Evolutionary conservation across 2,888 invertebrate species (phyloP).

Genomic region (Rhagonycha fulva): DNA sequence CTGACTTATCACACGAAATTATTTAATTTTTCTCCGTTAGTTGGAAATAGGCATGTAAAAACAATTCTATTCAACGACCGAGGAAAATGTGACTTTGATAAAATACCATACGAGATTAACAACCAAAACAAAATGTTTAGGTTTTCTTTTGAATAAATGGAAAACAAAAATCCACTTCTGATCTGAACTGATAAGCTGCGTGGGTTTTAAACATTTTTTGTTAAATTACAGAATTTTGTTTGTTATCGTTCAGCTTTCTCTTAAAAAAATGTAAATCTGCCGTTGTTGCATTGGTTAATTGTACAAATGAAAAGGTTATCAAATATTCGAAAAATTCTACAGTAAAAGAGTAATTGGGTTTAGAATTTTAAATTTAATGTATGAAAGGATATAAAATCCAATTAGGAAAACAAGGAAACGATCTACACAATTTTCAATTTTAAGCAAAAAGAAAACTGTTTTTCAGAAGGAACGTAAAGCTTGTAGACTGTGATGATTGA

Average conservation of each 20-base stretch:
- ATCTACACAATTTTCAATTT: background rate
- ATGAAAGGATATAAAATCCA: background rate
- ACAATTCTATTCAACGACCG: background rate
- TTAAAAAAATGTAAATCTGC: background rate
- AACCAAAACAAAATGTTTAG: background rate
- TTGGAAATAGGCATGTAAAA: background rate
- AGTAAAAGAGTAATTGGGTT: background rate
- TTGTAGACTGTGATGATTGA: background rate
- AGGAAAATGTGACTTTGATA: background rate
- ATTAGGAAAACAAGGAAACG: background rate
- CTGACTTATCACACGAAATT: constrained; percentile 4
- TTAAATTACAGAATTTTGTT: background rate
- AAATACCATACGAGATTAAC: background rate
- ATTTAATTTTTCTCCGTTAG: constrained; percentile 1
- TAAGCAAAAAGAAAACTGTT: background rate
- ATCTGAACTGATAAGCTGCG: background rate
- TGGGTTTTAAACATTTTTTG: background rate
- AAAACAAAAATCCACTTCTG: background rate
- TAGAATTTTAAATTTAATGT: background rate
- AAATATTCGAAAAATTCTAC: background rate
- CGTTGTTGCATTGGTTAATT: too few species aligned
- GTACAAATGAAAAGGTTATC: too few species aligned
- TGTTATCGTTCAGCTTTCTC: background rate
- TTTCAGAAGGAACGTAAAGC: background rate
- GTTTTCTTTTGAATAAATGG: background rate